Evolutionary conservation across 1,140 invertebrate genomes (phyloP), one percentile per base, ranked within the genome.

Genomic region (Scaptodrosophila lebanonensis): DNA sequence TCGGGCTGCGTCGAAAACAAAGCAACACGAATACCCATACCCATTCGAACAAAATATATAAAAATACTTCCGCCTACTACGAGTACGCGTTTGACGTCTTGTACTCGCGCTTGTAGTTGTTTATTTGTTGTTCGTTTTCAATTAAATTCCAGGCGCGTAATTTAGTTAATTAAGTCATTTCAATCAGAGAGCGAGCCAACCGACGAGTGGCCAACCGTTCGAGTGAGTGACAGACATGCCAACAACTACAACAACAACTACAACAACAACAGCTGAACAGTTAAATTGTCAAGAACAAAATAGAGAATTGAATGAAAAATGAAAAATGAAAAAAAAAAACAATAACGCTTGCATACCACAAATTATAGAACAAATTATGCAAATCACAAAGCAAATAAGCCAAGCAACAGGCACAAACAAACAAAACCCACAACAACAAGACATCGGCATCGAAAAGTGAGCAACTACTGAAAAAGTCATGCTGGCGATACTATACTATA

Each of bases 321-420:
- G 27, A 56, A 75, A 66, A 51, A 54, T 65, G 75, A 60, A 69
- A 75, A 65, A 73, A 73, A 39, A 63, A 63, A 65, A 61, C 15
- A 50, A 32, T 48, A 65, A 65, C 49, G 59, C 65, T 71, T 61
- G 72, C 72, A 76, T 71, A 61, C 72, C 72, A 76, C 66, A 76
- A 76, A 77, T 76, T 76, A 76, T 77, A 60, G 66, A 77, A 76
- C 72, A 77, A 76, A 77, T 76, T 76, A 76, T 76, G 72, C 72
- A 76, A 76, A 76, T 76, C 72, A 77, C 50, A 54, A 47, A 62
- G 27, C 48, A 42, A 63, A 63, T 47, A 66, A 42, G 56, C 59
- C 47, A 50, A 33, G 49, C 49, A 38, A 59, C 44, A 52, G 48
- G 33, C 56, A 52, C 25, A 25, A 8, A 9, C 15, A 40, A 2